Percentiles rank a stretch among this genome's conserved stretches.
Evolutionary conservation across 2,888 invertebrate genomes (phyloP).

Genomic region (Griposia aprilina): DNA sequence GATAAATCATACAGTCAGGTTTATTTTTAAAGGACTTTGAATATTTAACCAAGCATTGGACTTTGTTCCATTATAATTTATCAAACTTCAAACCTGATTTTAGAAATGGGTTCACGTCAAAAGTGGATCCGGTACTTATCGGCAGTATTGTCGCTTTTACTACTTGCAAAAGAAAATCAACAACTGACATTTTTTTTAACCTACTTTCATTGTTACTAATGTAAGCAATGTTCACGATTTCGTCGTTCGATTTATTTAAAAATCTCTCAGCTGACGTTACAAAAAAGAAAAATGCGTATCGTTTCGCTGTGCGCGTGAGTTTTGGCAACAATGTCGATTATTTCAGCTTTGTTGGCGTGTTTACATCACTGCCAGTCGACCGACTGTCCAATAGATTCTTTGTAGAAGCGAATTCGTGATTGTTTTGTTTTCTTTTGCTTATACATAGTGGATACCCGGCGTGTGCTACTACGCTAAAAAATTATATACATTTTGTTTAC

Average conservation of each 20-base stretch:
- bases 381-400: slow-evolving; percentile 49
- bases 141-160: not conserved
- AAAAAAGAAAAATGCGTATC: slow-evolving; percentile 34
- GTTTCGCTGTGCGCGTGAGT: slow-evolving; percentile 47
- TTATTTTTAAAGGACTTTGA: not conserved
- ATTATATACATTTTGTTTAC: too few species aligned
- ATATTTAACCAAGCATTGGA: not conserved
- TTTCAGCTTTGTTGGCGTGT: slow-evolving; percentile 55
- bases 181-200: not conserved
- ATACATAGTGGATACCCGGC: too few species aligned
- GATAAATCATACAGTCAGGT: not conserved
- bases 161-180: not conserved
- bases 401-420: slow-evolving; percentile 15
- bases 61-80: not conserved
- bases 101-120: not conserved
- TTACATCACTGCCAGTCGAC: slow-evolving; percentile 23
- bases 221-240: slow-evolving; percentile 27
- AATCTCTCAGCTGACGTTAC: slow-evolving; percentile 10
- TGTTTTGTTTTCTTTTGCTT: slow-evolving; percentile 23
- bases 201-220: not conserved
- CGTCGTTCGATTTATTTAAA: slow-evolving; percentile 18
- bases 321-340: slow-evolving; percentile 61
- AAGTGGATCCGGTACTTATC: not conserved
- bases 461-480: too few species aligned
- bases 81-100: not conserved